These are phyloP conservation scores for Standfussiana lucernea DNA, from an alignment of 2,888 invertebrate species.

Conservation along the genomic window DNA sequence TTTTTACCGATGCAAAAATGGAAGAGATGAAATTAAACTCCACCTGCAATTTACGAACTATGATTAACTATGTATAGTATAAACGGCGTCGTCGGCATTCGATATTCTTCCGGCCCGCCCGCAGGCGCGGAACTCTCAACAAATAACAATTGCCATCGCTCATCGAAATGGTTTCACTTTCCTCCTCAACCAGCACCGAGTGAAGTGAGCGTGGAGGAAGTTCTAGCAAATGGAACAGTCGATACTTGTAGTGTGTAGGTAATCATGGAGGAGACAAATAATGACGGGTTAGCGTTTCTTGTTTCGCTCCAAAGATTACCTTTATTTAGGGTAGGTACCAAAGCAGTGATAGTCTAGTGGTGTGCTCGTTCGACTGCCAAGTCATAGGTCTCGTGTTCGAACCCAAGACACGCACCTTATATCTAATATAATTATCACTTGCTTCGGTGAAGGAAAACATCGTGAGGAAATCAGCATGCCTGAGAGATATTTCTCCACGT, in stretches of 20 bases:
- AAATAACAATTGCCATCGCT: conserved; percentile 55
- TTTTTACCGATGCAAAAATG: not conserved
- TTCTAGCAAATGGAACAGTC: conserved; percentile 19
- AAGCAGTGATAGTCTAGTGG: no score
- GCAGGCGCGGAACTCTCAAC: conserved; percentile 60
- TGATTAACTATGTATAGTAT: not conserved
- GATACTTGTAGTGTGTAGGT: conserved; percentile 4
- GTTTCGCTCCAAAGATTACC: not conserved
- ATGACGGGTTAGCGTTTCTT: no score
- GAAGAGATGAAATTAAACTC: not conserved
- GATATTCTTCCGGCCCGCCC: conserved; percentile 51
- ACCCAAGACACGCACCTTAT: no score
- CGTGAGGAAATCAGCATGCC: no score
- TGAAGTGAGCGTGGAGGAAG: conserved; percentile 10
- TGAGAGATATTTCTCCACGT: no score
- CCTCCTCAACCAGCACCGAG: conserved; percentile 37
- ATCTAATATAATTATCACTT: no score
- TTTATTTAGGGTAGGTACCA: no score
- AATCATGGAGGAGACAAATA: not conserved
- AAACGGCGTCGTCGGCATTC: conserved; percentile 18
- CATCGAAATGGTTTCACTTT: conserved; percentile 71
- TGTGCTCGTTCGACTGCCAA: no score
- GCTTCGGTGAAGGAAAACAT: no score
- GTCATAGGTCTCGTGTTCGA: no score
- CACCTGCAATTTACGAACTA: not conserved